These are phyloP conservation scores for Lontra canadensis DNA, from an alignment of 2,113 vertebrate species.

Conservation along the genomic window DNA sequence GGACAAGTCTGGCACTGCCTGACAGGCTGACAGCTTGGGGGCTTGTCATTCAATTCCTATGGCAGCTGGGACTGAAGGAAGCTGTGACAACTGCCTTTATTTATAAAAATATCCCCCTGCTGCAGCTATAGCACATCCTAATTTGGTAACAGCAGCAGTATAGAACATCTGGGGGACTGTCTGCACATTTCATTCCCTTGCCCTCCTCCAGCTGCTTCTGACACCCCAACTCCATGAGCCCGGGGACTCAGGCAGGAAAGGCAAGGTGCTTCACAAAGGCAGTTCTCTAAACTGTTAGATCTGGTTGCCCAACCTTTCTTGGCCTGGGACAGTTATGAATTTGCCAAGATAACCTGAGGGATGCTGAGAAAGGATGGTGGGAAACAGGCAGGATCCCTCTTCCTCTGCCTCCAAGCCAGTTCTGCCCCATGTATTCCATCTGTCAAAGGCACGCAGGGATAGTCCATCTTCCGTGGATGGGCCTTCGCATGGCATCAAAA, in stretches of 20 bases:
- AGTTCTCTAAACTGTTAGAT: background rate
- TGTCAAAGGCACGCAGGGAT: background rate
- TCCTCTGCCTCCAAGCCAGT: background rate
- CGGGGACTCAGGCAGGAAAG: background rate
- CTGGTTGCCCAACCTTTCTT: background rate
- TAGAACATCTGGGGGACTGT: conserved; percentile 35
- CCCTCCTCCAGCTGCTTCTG: background rate
- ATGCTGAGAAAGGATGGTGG: background rate
- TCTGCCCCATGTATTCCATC: background rate
- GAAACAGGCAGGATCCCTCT: background rate
- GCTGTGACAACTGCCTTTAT: conserved; percentile 42
- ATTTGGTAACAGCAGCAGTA: conserved; percentile 1
- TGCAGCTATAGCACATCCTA: background rate
- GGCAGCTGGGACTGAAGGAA: conserved; percentile 76
- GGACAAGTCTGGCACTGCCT: conserved; percentile 52
- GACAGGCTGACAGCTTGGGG: conserved; percentile 78
- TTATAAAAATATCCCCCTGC: conserved; percentile 66
- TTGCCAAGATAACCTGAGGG: background rate
- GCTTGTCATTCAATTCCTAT: conserved; percentile 53
- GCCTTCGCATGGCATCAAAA: background rate
- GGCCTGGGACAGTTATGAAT: background rate
- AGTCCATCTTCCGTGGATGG: background rate
- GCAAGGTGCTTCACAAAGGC: background rate
- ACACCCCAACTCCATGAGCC: background rate
- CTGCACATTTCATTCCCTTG: background rate